These are phyloP conservation scores for Hemistola chrysoprasaria DNA, from an alignment of 2,888 invertebrate species.

Conservation along the genomic window DNA sequence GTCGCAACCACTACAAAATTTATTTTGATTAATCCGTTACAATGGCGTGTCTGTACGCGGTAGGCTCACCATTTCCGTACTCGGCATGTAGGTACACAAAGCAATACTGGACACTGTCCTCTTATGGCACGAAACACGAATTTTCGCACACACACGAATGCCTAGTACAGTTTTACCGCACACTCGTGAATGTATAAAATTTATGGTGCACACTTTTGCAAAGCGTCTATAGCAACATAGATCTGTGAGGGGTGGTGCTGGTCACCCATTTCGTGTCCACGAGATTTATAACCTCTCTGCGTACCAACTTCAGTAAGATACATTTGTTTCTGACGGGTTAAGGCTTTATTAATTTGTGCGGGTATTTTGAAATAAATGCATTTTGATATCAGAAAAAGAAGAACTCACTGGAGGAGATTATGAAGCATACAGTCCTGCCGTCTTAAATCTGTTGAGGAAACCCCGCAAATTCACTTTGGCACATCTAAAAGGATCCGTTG, in stretches of 20 bases:
- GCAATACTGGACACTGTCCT: constrained; percentile 70
- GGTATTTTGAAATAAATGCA: constrained; percentile 12
- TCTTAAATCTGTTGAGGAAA: too few species aligned
- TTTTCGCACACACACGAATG: constrained; percentile 69
- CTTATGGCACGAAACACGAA: constrained; percentile 69
- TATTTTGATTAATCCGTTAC: constrained; percentile 27
- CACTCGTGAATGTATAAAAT: constrained; percentile 77
- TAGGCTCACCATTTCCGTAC: constrained; percentile 55
- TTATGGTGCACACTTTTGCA: constrained; percentile 82
- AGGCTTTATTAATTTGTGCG: constrained; percentile 35
- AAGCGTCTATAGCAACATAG: constrained; percentile 67
- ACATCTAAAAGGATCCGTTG: too few species aligned
- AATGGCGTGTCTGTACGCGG: constrained; percentile 24
- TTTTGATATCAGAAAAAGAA: too few species aligned
- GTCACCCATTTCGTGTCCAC: constrained; percentile 80
- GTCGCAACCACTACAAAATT: constrained; percentile 13
- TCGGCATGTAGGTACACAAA: constrained; percentile 54
- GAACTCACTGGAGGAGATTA: too few species aligned
- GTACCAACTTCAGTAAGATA: constrained; percentile 70
- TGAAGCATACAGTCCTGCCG: too few species aligned
- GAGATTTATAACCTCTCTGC: constrained; percentile 79
- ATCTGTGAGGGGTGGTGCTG: constrained; percentile 59
- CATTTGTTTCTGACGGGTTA: constrained; percentile 55
- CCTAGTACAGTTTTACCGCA: constrained; percentile 73
- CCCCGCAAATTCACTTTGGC: too few species aligned